Evolutionary conservation across 2,113 vertebrate species (phyloP).

Genomic region (Lepus europaeus): DNA sequence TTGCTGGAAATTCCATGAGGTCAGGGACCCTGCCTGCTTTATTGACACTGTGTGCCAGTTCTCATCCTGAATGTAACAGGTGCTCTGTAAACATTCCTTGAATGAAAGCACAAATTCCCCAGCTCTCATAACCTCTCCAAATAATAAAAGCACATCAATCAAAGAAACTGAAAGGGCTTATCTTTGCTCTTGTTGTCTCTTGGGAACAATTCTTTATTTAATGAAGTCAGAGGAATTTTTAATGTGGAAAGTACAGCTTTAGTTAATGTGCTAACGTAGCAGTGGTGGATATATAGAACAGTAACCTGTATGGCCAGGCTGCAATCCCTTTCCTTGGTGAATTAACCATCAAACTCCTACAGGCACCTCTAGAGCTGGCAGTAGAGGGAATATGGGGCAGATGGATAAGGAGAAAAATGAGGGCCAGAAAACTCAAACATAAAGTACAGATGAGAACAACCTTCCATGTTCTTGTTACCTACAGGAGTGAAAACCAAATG

Average conservation of each 20-base stretch:
- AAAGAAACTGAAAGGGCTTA: conserved; percentile 6
- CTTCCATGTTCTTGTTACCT: background rate
- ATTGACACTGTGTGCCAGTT: background rate
- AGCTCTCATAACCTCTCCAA: background rate
- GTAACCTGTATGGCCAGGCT: background rate
- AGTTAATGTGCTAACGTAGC: background rate
- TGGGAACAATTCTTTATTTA: background rate
- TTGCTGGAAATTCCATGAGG: conserved; percentile 11
- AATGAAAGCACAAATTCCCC: conserved; percentile 14
- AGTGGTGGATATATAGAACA: background rate
- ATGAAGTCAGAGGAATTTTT: background rate
- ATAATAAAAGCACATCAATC: background rate
- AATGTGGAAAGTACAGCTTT: conserved; percentile 43
- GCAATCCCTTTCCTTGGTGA: background rate
- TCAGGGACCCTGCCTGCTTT: background rate
- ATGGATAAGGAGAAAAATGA: background rate
- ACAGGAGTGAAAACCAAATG: background rate
- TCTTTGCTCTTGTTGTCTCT: background rate
- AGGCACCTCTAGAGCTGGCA: background rate
- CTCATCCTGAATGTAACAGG: background rate
- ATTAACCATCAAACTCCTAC: background rate
- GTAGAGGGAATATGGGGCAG: background rate
- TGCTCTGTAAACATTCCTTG: background rate
- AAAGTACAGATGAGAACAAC: background rate
- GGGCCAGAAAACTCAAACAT: background rate